Percentiles rank a stretch among this genome's conserved stretches.
These are phyloP conservation scores for Rhagonycha lutea DNA, from an alignment of 2,888 invertebrate genomes.

Conservation along the genomic window DNA sequence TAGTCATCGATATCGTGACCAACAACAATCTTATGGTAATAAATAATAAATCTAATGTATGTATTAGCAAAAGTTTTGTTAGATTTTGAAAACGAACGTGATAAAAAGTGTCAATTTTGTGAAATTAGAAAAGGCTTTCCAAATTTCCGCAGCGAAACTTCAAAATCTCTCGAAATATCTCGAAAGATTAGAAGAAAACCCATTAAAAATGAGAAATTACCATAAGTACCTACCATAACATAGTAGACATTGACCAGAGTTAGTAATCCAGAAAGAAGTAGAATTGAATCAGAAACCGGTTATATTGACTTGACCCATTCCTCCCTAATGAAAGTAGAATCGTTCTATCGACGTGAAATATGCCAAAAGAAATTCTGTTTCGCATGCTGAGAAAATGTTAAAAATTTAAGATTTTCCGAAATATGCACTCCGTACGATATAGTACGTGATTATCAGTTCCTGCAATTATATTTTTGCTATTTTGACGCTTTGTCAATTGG, in stretches of 20 bases:
- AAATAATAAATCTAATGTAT: not conserved
- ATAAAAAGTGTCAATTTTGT: not conserved
- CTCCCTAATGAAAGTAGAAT: not conserved
- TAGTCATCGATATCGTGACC: not conserved
- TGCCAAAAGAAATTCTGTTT: not conserved
- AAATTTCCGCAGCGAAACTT: no score
- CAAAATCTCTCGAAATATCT: no score
- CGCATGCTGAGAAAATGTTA: not conserved
- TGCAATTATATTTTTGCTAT: not conserved
- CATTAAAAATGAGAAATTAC: not conserved
- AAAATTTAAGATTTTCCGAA: not conserved
- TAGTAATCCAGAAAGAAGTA: not conserved
- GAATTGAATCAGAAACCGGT: not conserved
- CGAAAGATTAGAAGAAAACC: no score
- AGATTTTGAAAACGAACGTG: not conserved
- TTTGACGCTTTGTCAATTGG: no score
- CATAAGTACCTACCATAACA: not conserved
- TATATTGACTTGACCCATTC: not conserved
- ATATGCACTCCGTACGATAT: no score
- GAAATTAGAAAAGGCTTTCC: not conserved
- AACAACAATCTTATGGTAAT: not conserved
- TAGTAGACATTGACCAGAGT: not conserved
- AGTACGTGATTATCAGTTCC: no score
- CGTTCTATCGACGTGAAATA: not conserved
- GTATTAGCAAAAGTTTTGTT: not conserved